These are phyloP conservation scores for Amblyjoppa fuscipennis DNA, from an alignment of 2,888 invertebrate genomes.

Conservation along the genomic window DNA sequence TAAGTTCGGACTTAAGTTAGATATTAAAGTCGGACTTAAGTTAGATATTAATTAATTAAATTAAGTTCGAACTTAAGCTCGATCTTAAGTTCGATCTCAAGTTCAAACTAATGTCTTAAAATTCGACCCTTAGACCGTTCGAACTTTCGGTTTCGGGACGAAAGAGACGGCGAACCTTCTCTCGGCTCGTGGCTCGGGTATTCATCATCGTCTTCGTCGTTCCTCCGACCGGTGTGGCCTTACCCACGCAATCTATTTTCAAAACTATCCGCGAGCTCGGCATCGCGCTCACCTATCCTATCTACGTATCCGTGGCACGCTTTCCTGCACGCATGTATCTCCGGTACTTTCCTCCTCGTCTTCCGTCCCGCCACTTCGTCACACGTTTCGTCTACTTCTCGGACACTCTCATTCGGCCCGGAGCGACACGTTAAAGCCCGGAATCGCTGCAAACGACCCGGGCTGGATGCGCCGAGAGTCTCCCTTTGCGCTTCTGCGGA, in stretches of 20 bases:
- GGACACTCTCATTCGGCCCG: constrained; percentile 15
- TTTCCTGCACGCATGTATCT: constrained; percentile 27
- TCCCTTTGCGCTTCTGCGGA: background rate
- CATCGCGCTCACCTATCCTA: constrained; percentile 1
- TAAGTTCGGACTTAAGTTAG: too few relatives aligned
- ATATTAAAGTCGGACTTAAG: too few relatives aligned
- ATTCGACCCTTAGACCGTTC: background rate
- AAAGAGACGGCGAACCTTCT: background rate
- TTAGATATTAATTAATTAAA: too few relatives aligned
- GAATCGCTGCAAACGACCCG: constrained; percentile 51
- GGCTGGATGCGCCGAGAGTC: constrained; percentile 13
- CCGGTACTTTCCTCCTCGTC: constrained; percentile 16
- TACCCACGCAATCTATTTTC: constrained; percentile 76
- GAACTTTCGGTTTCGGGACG: background rate
- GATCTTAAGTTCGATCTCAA: too few relatives aligned
- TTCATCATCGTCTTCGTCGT: constrained; percentile 12
- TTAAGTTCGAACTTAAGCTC: too few relatives aligned
- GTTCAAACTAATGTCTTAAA: too few relatives aligned
- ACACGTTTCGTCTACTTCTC: constrained; percentile 5
- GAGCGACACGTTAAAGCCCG: constrained; percentile 42
- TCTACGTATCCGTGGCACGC: constrained; percentile 4
- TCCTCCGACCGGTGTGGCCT: constrained; percentile 48
- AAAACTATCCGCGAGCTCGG: constrained; percentile 63
- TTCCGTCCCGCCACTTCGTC: constrained; percentile 27
- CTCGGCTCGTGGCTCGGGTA: background rate